Evolutionary conservation across 2,888 invertebrate species (phyloP), one percentile per base, ranked within the genome.

Genomic region (Campoplex nolae): DNA sequence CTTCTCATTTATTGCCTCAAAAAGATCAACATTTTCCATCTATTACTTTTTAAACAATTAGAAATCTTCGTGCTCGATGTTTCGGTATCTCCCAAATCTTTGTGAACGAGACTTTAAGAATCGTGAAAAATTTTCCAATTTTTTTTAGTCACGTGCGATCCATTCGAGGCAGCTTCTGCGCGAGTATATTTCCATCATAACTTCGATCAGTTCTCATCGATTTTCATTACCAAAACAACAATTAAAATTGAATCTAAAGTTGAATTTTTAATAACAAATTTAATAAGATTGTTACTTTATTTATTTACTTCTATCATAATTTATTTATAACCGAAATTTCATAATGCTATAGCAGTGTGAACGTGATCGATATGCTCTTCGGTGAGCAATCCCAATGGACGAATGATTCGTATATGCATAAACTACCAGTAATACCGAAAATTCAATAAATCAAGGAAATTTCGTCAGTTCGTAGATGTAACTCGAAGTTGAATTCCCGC

Each of bases 351-450:
- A 56, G 38, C 54, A 73, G 48, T 71, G 38, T 23, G 71, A 86
- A 81, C 77, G 42, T 23, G 32, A 51, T 35, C 48, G 71, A 76
- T 54, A 16, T 62, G 4, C 16, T 62, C 3, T 32, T 32, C 48
- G 18, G 48, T 42, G 32, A 23, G 38, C 45, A 70, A 73, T 80
- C 83, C 79, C 83, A n/a, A 67, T 38, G 48, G 79, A 71, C 62
- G 8, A 56, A 32, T 16, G 58, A 7, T 38, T 18, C 32, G 62
- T 38, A 38, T 32, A 38, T 32, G 54, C 65, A 79, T 86, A 80
- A 76, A 83, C 75, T 67, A 80, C 73, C 71, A 45, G 74, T 78
- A 81, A 84, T 86, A 70, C n/a, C 42, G 67, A 16, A 77, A 84
- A 84, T 74, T 77, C 32, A 54, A 56, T 82, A 71, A 79, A 56